phyloP scores from a whole-genome alignment of 2,888 invertebrate genomes.

The Microdon myrmicae region DNA sequence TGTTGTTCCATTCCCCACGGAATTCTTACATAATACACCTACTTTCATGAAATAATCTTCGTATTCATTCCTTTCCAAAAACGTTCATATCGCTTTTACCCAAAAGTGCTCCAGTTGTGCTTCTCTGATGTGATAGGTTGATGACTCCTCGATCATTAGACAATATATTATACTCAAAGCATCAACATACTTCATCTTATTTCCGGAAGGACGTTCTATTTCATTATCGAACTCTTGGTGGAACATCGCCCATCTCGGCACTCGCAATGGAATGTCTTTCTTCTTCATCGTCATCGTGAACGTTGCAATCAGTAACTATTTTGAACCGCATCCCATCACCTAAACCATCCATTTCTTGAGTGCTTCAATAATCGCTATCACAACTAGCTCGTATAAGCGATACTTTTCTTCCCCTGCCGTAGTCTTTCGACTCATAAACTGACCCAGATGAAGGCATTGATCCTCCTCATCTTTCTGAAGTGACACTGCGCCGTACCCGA shows the following conservation, averaged over 20 bases:
- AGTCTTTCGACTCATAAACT: constrained; percentile 23
- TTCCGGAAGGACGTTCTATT: constrained; percentile 15
- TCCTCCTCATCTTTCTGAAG: constrained; percentile 18
- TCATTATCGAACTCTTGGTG: constrained; percentile 19
- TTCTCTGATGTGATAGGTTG: no score
- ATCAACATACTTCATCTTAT: constrained; percentile 17
- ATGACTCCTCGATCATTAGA: no score
- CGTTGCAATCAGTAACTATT: constrained; percentile 57
- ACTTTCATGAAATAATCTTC: constrained; percentile 24
- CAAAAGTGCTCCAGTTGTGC: no score
- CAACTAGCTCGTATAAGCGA: constrained; percentile 56
- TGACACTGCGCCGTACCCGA: constrained; percentile 26
- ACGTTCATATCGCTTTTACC: no score
- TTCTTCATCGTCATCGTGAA: constrained; percentile 58
- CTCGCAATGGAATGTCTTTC: constrained; percentile 30
- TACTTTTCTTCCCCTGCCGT: constrained; percentile 53
- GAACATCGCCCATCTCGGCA: constrained; percentile 19
- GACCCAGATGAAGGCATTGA: constrained; percentile 14
- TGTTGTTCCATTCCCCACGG: constrained; percentile 55
- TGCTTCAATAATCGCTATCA: constrained; percentile 22
- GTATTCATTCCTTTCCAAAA: constrained; percentile 11
- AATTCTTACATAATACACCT: constrained; percentile 29
- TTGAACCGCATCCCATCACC: constrained; percentile 56
- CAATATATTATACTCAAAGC: no score
- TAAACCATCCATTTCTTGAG: constrained; percentile 54